Evolutionary conservation across 2,113 vertebrate genomes (phyloP), one percentile per base, ranked within the genome.

Genomic region (Phycodurus eques): DNA sequence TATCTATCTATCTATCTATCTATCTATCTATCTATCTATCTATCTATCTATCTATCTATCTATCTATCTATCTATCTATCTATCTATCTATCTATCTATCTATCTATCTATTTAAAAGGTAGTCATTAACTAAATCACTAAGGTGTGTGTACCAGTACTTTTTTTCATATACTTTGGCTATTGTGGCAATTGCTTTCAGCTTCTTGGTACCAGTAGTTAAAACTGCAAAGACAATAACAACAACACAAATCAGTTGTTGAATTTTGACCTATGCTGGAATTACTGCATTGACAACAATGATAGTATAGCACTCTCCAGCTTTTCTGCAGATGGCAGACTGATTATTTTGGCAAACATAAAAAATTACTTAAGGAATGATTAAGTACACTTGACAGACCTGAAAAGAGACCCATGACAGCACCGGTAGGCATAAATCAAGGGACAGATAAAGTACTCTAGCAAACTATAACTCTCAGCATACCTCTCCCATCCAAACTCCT

Each of bases 401-500:
- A 59, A 59, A 59, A 59, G 12, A 59, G 56, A 59, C n/a, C 56
- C 56, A 2, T 31, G 27, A 59, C 56, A 31, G 56, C 56, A 59
- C 59, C 14, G 2, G 56, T 31, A 59, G 59, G 5, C 74, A 69
- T 53, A 74, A 78, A 72, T 72, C 68, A 71, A 62, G 35, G 43
- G 68, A 76, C 59, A 74, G 70, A 77, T 70, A 63, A 79, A 68
- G 47, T 67, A 70, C 44, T 9, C 69, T 78, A 47, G 33, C 17
- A 51, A 46, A 13, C 53, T n/a, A 56, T 22, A 35, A 61, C 14
- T 31, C 57, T 60, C 27, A 33, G 70, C 65, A 63, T 64, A 57
- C 71, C 59, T 79, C 60, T 61, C 33, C 77, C 72, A 73, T 70
- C 10, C 70, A 73, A 73, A 75, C 12, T 80, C 71, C 78, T 70